phyloP scores from a whole-genome alignment of 2,113 vertebrate species.

The Chlamydotis undulata region DNA sequence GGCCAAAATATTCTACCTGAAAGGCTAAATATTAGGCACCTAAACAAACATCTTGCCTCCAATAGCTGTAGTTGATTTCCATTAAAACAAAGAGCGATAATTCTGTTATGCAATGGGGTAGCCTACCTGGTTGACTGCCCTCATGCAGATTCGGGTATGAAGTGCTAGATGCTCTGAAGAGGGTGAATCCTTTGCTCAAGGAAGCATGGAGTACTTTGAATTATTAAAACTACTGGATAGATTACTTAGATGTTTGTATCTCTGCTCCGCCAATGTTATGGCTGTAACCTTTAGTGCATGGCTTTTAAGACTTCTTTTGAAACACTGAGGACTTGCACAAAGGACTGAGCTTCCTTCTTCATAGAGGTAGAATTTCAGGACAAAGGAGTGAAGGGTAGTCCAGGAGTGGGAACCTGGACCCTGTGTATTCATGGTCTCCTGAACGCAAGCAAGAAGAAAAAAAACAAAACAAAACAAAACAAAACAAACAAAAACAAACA shows the following conservation, averaged over 20 bases:
- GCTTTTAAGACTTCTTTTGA: not conserved
- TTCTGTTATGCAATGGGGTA: not conserved
- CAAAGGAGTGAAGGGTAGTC: not conserved
- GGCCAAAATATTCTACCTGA: not conserved
- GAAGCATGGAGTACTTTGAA: not conserved
- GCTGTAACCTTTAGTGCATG: not conserved
- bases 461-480: no score
- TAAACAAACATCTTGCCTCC: not conserved
- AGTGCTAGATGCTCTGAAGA: not conserved
- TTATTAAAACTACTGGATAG: not conserved
- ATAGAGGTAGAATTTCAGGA: not conserved
- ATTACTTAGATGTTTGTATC: not conserved
- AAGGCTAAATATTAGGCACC: not conserved
- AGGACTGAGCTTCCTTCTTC: not conserved
- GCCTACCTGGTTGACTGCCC: not conserved
- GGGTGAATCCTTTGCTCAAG: not conserved
- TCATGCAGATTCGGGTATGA: accelerated
- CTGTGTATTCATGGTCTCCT: not conserved
- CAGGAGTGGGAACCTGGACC: not conserved
- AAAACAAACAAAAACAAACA: no score
- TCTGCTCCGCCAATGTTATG: accelerated
- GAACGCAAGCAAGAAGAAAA: not conserved
- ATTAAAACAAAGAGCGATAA: not conserved
- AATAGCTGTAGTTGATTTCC: not conserved
- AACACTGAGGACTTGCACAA: not conserved